Evolutionary conservation across 2,797 vertebrate species (phyloP), one percentile per base, ranked within the genome.

Genomic region (Crypturellus tataupa): DNA sequence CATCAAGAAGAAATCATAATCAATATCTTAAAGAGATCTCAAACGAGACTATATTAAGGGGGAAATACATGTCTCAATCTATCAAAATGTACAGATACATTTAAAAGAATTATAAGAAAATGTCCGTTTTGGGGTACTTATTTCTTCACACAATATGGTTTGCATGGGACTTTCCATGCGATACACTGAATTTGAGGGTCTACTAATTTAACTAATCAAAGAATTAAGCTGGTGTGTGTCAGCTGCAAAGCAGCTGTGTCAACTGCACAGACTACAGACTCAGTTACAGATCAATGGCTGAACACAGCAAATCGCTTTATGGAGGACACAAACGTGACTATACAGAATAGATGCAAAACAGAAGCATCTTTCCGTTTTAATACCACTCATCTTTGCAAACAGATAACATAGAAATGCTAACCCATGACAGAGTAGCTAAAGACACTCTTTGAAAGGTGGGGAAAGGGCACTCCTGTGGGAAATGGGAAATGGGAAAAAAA

Each of bases 1-100:
- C 85, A 85, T 49, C 86, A 80, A 53, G 72, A 73, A 64, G 39
- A 82, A 94, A 94, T 79, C 51, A 63, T 53, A 89, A 90, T 91
- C 81, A 53, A 2, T 93, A 90, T 35, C 71, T 89, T 75, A 80
- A 80, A 92, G 29, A 85, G 39, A n/a, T n/a, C 55, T 93, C 78
- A 70, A 94, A 91, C 39, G 33, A 51, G 20, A 87, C 68, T 69
- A 76, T 60, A 72, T 59, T 73, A 77, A 47, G n/a, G 70, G 67
- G 67, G 91, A 92, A 89, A 73, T 20, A 46, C 4, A 17, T 24
- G 35, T 21, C n/a, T 78, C 35, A 25, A 42, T 42, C 56, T 72
- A 65, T 12, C 46, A 84, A 84, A 83, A 68, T 89, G 23, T 37
- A 63, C 33, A 92, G 39, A 16, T 46, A 25, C 20, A 3, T 31